Evolutionary conservation across 2,888 invertebrate genomes (phyloP), one percentile per base, ranked within the genome.

Genomic region (Synergus umbraculus): DNA sequence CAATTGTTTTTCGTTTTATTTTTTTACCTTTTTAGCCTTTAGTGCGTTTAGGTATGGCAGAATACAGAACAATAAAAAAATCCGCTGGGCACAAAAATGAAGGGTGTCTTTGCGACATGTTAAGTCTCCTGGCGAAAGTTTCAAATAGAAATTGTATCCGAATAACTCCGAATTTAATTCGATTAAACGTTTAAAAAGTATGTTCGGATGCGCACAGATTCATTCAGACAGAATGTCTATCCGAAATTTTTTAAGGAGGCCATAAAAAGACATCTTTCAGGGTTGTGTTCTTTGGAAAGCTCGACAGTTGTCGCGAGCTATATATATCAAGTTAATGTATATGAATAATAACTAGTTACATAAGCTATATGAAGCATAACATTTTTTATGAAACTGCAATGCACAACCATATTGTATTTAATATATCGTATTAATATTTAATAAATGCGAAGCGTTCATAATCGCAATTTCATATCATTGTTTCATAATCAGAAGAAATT

Each of bases 341-440:
- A 81, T 46, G 46, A 10, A 44, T 29, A 63, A 63, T 63, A 63
- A 63, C 63, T 63, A 22, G 63, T 63, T 29, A 84, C 82, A 83
- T 85, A 89, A 89, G 87, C 87, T 88, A 63, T 7, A 88, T 81
- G 82, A 88, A 78, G 87, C 89, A 87, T 89, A 87, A 89, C 86
- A 86, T 91, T 91, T 91, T 91, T 88, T 91, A 91, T 90, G 88
- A 91, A 90, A 91, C 88, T 89, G 90, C 90, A 90, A 90, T 91
- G 90, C 91, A 91, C 91, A 91, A 91, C 87, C 86, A 86, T 90
- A 90, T 89, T 90, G 89, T 91, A 91, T 85, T 89, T 89, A 79
- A 83, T 84, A 85, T 89, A 88, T 86, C 87, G 85, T 90, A 88
- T 85, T 86, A 89, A 84, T 85, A 87, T 89, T 89, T 88, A 89